A percentile compares a stretch with the other conserved stretches of the same genome.
These are phyloP conservation scores for Magallana gigas DNA, from an alignment of 1,140 invertebrate species.

Conservation along the genomic window DNA sequence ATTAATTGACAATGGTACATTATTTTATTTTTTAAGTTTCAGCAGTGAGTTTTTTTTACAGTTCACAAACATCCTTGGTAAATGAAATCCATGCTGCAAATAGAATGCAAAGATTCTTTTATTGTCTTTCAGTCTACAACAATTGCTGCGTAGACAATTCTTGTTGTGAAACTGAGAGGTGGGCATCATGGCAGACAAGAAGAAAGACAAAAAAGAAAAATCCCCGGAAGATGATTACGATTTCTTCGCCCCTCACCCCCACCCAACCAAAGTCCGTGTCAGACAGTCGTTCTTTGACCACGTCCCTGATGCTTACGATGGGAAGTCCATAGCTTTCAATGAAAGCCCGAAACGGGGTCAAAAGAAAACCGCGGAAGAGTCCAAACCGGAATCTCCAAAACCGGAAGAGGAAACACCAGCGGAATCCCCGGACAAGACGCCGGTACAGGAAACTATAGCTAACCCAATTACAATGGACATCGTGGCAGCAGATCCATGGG, in stretches of 20 bases:
- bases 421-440: slow-evolving; percentile 29
- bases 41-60: too few species aligned
- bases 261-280: slow-evolving; percentile 67
- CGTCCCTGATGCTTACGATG: slow-evolving; percentile 70
- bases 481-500: slow-evolving; percentile 65
- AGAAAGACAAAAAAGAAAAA: slow-evolving; percentile 46
- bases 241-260: slow-evolving; percentile 69
- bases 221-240: slow-evolving; percentile 66
- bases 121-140: not conserved
- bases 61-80: too few species aligned
- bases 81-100: too few species aligned
- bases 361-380: slow-evolving; percentile 38
- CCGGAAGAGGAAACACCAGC: slow-evolving; percentile 50
- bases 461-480: not conserved
- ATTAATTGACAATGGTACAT: too few species aligned
- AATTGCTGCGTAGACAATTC: not conserved
- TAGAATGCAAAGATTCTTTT: not conserved
- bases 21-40: too few species aligned
- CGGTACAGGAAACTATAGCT: slow-evolving; percentile 21
- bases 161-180: not conserved
- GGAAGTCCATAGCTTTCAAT: slow-evolving; percentile 65
- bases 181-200: slow-evolving; percentile 37
- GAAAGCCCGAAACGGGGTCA: slow-evolving; percentile 50
- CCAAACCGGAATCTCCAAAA: slow-evolving; percentile 35
- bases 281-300: slow-evolving; percentile 68